Conservation (phyloP, 2,797 vertebrate genomes). For the Phrynocephalus guinanensis region DNA sequence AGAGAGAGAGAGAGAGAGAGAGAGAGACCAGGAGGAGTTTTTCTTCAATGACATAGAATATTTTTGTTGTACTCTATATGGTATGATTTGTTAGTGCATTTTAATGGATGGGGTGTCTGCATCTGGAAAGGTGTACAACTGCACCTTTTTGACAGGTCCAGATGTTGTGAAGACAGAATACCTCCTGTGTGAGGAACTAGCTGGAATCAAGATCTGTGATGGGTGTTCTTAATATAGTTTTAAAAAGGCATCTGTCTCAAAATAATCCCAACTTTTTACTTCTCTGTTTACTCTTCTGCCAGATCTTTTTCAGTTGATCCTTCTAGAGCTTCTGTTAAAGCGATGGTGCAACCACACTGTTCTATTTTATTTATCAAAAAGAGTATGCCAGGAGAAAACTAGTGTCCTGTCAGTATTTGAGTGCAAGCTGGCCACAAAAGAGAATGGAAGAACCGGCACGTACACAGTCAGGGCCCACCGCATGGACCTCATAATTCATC, state of each 20-base stretch:
- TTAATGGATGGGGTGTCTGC: conserved; percentile 73
- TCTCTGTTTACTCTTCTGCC: conserved; percentile 69
- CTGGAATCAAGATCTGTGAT: conserved; percentile 69
- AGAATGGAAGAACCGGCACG: conserved; percentile 17
- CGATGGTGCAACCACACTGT: conserved; percentile 7
- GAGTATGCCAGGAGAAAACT: not conserved
- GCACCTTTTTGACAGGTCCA: conserved; percentile 78
- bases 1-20: too few relatives aligned
- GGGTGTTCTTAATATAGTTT: conserved; percentile 76
- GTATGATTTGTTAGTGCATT: conserved; percentile 76
- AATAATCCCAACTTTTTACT: conserved; percentile 79
- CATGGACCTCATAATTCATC: conserved; percentile 67
- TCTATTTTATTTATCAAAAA: conserved; percentile 32
- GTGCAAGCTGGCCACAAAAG: conserved; percentile 16
- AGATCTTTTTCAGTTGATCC: conserved; percentile 51
- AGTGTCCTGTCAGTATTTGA: conserved; percentile 40
- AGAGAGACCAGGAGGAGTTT: conserved; percentile 41
- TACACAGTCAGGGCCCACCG: conserved; percentile 19
- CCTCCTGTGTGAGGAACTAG: conserved; percentile 76
- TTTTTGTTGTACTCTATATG: conserved; percentile 60
- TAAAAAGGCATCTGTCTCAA: conserved; percentile 81
- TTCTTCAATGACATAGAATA: conserved; percentile 67
- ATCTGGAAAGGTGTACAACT: conserved; percentile 74
- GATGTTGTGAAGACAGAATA: conserved; percentile 81
- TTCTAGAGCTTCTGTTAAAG: conserved; percentile 44